A percentile compares a stretch with the other conserved stretches of the same genome.
Evolutionary conservation across 2,113 vertebrate species (phyloP).

Genomic region (Neolamprologus caudopunctatus): DNA sequence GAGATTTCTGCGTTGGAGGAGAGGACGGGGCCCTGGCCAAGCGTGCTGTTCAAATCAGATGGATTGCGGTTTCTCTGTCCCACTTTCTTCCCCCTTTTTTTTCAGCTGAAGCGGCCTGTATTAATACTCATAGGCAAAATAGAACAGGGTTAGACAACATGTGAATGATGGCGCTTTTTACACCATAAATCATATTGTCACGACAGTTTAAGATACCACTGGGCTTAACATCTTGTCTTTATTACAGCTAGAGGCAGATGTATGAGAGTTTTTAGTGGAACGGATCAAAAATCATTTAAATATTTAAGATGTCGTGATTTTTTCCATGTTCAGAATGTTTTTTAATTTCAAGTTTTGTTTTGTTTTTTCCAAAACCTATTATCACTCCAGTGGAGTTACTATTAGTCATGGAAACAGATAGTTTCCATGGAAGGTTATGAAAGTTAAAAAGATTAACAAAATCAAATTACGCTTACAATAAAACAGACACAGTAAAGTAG

Average conservation of each 20-base stretch:
- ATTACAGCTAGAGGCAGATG: not conserved
- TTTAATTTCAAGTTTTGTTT: not conserved
- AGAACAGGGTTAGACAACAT: not conserved
- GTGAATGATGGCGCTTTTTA: not conserved
- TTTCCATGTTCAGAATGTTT: not conserved
- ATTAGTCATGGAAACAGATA: constrained; percentile 17
- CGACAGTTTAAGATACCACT: not conserved
- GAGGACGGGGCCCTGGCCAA: constrained; percentile 6
- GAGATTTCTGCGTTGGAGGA: constrained; percentile 27
- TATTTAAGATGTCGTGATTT: not conserved
- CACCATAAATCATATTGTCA: not conserved
- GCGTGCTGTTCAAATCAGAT: constrained; percentile 7
- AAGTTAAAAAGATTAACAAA: not conserved
- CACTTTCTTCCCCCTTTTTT: not conserved
- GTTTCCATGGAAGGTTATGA: not conserved
- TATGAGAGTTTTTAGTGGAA: not conserved
- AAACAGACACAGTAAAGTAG: not conserved
- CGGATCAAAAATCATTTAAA: not conserved
- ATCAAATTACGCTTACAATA: not conserved
- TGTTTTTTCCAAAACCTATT: not conserved
- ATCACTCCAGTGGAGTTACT: not conserved
- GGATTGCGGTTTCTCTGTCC: constrained; percentile 28
- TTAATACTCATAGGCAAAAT: constrained; percentile 15
- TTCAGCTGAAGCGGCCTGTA: constrained; percentile 6
- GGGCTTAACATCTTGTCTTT: not conserved